Evolutionary conservation across 1,140 invertebrate genomes (phyloP).

Genomic region (Macrosteles quadrilineatus): DNA sequence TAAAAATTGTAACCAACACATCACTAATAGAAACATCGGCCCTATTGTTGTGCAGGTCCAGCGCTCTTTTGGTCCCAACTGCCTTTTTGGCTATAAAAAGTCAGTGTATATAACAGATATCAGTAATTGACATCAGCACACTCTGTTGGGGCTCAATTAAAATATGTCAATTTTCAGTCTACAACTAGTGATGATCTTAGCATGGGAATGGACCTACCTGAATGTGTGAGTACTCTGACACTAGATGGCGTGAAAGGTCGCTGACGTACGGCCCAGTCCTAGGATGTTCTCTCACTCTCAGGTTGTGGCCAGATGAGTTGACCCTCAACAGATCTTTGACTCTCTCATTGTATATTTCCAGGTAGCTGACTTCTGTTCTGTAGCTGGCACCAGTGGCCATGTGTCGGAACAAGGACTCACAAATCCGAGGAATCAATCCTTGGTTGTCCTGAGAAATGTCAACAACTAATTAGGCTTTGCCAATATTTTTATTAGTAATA

Average conservation of each 20-base stretch:
- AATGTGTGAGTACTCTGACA: conserved; percentile 83
- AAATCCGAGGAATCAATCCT: conserved; percentile 86
- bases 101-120: too few relatives aligned
- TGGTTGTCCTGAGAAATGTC: conserved; percentile 82
- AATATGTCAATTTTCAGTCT: too few relatives aligned
- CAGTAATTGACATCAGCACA: too few relatives aligned
- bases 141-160: too few relatives aligned
- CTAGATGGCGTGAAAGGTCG: conserved; percentile 82
- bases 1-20: too few relatives aligned
- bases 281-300: conserved; percentile 91
- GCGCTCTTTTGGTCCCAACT: too few relatives aligned
- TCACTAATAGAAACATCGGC: too few relatives aligned
- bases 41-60: too few relatives aligned
- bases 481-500: too few relatives aligned
- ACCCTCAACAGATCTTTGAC: conserved; percentile 83
- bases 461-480: too few relatives aligned
- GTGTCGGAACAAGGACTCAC: conserved; percentile 71
- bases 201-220: conserved; percentile 21
- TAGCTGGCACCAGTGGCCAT: conserved; percentile 79
- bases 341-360: conserved; percentile 89
- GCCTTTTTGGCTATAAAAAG: too few relatives aligned
- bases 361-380: conserved; percentile 74
- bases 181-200: too few relatives aligned
- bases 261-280: conserved; percentile 92
- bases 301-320: conserved; percentile 61